A percentile compares a stretch with the other conserved stretches of the same genome.
These are phyloP conservation scores for Campoletis sonorensis DNA, from an alignment of 1,140 invertebrate species.

Conservation along the genomic window DNA sequence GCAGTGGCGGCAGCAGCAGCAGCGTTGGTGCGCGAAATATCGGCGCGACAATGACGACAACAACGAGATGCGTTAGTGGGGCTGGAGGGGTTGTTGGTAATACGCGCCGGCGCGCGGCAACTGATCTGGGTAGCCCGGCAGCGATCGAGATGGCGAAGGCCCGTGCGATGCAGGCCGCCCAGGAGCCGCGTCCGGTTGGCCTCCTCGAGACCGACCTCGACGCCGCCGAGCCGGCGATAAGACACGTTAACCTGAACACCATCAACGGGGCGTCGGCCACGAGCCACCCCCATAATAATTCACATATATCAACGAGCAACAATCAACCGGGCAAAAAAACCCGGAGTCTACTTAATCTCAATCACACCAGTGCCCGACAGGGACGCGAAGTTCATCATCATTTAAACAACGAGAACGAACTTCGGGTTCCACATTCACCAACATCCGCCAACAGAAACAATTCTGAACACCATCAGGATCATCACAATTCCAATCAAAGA, in stretches of 20 bases:
- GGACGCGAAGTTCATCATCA: constrained; percentile 61
- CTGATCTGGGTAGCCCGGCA: constrained; percentile 74
- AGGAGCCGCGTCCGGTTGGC: constrained; percentile 76
- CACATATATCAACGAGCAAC: constrained; percentile 72
- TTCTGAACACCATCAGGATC: constrained; percentile 46
- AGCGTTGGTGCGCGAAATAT: constrained; percentile 37
- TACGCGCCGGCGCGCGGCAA: constrained; percentile 74
- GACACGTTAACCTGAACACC: constrained; percentile 25
- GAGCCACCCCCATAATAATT: constrained; percentile 63
- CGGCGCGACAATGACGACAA: constrained; percentile 60
- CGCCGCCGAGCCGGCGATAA: constrained; percentile 73
- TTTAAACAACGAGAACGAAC: constrained; percentile 69
- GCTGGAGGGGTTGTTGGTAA: constrained; percentile 54
- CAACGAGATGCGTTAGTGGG: constrained; percentile 62
- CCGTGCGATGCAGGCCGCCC: constrained; percentile 71
- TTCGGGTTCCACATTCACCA: constrained; percentile 71
- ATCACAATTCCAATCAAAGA: constrained; percentile 70
- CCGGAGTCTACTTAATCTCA: constrained; percentile 87
- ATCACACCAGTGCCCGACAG: constrained; percentile 76
- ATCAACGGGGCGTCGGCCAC: constrained; percentile 60
- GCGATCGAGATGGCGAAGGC: constrained; percentile 76
- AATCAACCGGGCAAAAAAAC: constrained; percentile 81
- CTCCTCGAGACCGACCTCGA: constrained; percentile 92
- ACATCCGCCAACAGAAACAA: constrained; percentile 64
- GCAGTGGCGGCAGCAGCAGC: constrained; percentile 5